phyloP scores from a whole-genome alignment of 1,140 invertebrate species.

The Temnothorax curvispinosus region DNA sequence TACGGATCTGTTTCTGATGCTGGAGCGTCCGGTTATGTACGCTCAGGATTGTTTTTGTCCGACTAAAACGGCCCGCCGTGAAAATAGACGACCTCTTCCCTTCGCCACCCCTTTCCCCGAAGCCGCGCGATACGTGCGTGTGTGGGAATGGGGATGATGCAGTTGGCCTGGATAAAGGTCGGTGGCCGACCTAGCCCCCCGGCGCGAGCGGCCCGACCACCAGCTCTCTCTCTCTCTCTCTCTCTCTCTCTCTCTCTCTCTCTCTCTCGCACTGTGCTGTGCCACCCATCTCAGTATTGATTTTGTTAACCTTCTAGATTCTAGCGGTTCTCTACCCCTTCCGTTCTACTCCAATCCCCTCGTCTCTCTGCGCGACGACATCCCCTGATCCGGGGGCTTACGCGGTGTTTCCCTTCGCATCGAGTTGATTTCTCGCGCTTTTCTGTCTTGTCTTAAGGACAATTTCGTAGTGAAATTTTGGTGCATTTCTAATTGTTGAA shows the following conservation, averaged over 20 bases:
- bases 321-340: slow-evolving; percentile 61
- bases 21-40: background rate
- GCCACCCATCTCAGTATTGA: slow-evolving; percentile 79
- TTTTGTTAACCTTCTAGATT: slow-evolving; percentile 82
- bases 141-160: slow-evolving; percentile 79
- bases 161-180: slow-evolving; percentile 83
- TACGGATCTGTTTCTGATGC: background rate
- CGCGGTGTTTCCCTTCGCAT: slow-evolving; percentile 14
- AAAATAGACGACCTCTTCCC: slow-evolving; percentile 66
- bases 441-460: slow-evolving; percentile 4
- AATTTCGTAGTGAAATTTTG: background rate
- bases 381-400: slow-evolving; percentile 34
- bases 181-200: slow-evolving; percentile 82
- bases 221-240: slow-evolving; percentile 52
- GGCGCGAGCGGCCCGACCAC: slow-evolving; percentile 62
- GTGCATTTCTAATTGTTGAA: background rate
- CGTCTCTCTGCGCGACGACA: slow-evolving; percentile 50
- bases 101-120: slow-evolving; percentile 13
- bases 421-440: background rate
- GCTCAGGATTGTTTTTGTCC: slow-evolving; percentile 67
- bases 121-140: slow-evolving; percentile 57
- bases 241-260: slow-evolving; percentile 31
- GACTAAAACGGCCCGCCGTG: slow-evolving; percentile 68
- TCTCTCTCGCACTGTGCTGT: slow-evolving; percentile 28
- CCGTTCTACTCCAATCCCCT: slow-evolving; percentile 22